A percentile compares a stretch with the other conserved stretches of the same genome.
Conservation (phyloP, 1,140 invertebrate species). For the Mycetomoellerius zeteki region DNA sequence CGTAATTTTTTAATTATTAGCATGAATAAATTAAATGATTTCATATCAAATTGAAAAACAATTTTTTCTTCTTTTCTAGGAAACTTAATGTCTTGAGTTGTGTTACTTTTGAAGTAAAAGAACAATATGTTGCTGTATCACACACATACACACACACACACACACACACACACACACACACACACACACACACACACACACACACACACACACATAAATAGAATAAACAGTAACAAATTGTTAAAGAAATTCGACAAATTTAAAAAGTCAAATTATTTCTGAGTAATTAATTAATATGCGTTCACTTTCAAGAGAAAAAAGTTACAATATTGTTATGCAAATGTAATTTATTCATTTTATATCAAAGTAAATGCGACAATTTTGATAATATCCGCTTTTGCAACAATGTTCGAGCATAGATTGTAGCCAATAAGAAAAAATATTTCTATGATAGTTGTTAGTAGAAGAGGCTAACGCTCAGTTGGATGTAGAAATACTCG, state of each 20-base stretch:
- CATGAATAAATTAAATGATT: too few relatives aligned
- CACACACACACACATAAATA: too few relatives aligned
- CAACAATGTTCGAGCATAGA: not conserved
- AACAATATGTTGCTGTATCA: too few relatives aligned
- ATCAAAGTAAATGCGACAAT: not conserved
- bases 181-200: too few relatives aligned
- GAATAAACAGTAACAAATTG: not conserved
- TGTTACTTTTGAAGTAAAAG: too few relatives aligned
- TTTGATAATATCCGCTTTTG: not conserved
- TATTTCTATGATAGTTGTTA: conserved; percentile 21
- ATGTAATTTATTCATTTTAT: not conserved
- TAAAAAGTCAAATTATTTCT: not conserved
- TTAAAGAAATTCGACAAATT: not conserved
- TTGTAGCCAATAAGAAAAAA: not conserved
- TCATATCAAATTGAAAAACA: too few relatives aligned
- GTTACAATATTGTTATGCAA: not conserved
- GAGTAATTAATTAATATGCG: not conserved
- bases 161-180: too few relatives aligned
- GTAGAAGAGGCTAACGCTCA: conserved; percentile 58
- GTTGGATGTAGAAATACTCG: conserved; percentile 61
- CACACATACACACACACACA: too few relatives aligned
- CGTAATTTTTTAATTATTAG: too few relatives aligned
- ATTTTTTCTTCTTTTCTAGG: too few relatives aligned
- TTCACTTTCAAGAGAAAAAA: not conserved
- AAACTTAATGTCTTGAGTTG: too few relatives aligned